phyloP scores from a whole-genome alignment of 2,888 invertebrate species.

The Lepetodrilus schrolli region DNA sequence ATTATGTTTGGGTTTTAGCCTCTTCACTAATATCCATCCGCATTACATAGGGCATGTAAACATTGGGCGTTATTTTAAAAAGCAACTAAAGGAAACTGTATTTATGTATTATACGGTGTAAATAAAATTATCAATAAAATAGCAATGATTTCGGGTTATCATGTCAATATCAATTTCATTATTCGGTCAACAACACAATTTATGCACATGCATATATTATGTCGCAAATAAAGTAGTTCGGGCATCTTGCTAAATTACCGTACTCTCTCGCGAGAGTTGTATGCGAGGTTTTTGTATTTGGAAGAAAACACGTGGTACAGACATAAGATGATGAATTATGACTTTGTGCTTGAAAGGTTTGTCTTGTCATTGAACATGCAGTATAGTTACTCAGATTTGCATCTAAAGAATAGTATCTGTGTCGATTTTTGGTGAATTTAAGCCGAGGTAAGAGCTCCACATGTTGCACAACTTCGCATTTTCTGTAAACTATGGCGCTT shows the following conservation, averaged over 20 bases:
- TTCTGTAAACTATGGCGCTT: slow-evolving; percentile 32
- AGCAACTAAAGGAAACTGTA: no score
- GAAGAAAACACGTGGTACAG: slow-evolving; percentile 30
- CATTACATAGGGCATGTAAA: neutral
- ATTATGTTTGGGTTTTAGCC: slow-evolving; percentile 70
- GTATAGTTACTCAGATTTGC: slow-evolving; percentile 3
- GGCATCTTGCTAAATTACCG: slow-evolving; percentile 24
- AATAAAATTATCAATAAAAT: neutral
- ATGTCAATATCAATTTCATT: neutral
- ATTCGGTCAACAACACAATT: neutral
- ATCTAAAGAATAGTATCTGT: slow-evolving; percentile 1
- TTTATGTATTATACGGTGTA: no score
- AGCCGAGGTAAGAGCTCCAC: slow-evolving; percentile 29
- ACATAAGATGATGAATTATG: slow-evolving; percentile 18
- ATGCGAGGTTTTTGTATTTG: slow-evolving; percentile 27
- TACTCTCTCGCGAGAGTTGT: slow-evolving; percentile 27
- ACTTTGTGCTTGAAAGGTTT: neutral
- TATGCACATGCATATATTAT: slow-evolving; percentile 23
- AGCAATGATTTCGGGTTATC: no score
- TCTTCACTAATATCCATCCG: neutral
- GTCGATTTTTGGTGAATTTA: neutral
- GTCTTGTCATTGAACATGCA: slow-evolving; percentile 17
- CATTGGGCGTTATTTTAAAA: neutral
- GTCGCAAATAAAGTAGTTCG: slow-evolving; percentile 23
- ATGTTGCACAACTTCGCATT: slow-evolving; percentile 27